Base-by-base conservation (phyloP, 2,888 invertebrate genomes). In the Acronicta leporina region DNA sequence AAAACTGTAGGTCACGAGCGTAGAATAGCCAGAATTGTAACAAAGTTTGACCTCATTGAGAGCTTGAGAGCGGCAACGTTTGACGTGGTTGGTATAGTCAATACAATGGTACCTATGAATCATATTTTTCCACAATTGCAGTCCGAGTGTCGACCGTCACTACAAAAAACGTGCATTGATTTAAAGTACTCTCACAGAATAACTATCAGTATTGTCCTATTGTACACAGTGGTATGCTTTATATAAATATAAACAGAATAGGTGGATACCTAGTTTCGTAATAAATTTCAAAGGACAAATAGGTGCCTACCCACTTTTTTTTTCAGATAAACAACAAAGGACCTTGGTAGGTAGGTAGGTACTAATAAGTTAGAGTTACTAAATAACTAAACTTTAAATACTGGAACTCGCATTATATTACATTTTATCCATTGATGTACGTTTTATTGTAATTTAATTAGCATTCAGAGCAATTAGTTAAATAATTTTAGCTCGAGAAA, bases 61-160 rank as follows among this genome's bases (percentile, higher is more conserved):
- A 20, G n/a, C 4, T 20, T 20, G 20, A 76, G 75, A 79, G 80
- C 87, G 84, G 84, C 73, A 73, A 70, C 82, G 79, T 86, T 85
- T 86, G 87, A 85, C 77, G 82, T 82, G 85, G 82, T 84, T 80
- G 73, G 79, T 73, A 76, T 83, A 80, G 75, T 80, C 82, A 86
- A 83, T 79, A 90, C 88, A 90, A 90, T 88, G 76, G 79, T 59
- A n/a, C n/a, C n/a, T n/a, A 79, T 90, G 91, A 91, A 80, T 92
- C 90, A 91, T 84, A 82, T 87, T 84, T 87, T 90, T 87, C 81
- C 83, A 85, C 84, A 86, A 87, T 81, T 79, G 63, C 68, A 68
- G 62, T 66, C 66, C 63, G 64, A 78, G 78, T 72, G 76, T 72
- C 52, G 51, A 43, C 52, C 48, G 55, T 42, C 52, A 45, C 25